These are phyloP conservation scores for Euwallacea fornicatus DNA, from an alignment of 1,140 invertebrate genomes.

Conservation along the genomic window DNA sequence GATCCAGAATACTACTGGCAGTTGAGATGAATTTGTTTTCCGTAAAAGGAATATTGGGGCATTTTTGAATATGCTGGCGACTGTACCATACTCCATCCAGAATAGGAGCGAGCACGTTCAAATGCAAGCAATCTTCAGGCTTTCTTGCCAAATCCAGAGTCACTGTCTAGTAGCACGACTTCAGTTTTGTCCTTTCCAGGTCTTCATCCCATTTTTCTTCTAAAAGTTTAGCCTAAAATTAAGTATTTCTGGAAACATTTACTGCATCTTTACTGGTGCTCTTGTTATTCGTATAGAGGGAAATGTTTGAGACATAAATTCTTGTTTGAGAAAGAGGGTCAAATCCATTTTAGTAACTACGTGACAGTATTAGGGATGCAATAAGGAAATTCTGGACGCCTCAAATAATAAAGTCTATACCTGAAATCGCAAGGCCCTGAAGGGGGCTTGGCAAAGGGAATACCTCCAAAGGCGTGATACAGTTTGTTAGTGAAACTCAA, in stretches of 20 bases:
- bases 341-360: too few species aligned
- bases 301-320: too few species aligned
- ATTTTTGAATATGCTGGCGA: background rate
- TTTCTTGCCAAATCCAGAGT: slow-evolving; percentile 8
- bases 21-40: slow-evolving; percentile 5
- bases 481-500: slow-evolving; percentile 9
- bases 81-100: slow-evolving; percentile 6
- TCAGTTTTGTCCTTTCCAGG: slow-evolving; percentile 9
- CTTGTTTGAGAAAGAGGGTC: too few species aligned
- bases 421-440: slow-evolving; percentile 31
- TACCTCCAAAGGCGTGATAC: slow-evolving; percentile 30
- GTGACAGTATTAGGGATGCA: too few species aligned
- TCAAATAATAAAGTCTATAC: slow-evolving; percentile 7
- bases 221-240: too few species aligned
- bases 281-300: too few species aligned
- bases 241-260: too few species aligned
- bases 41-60: background rate
- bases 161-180: slow-evolving; percentile 8
- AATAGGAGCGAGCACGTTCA: slow-evolving; percentile 17
- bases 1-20: slow-evolving; percentile 31
- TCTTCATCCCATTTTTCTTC: background rate
- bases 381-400: too few species aligned
- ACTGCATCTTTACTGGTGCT: too few species aligned
- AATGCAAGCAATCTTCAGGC: slow-evolving; percentile 21
- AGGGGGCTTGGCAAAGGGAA: slow-evolving; percentile 32